These are phyloP conservation scores for Pogonocherus hispidulus DNA, from an alignment of 2,888 invertebrate species.

Conservation along the genomic window DNA sequence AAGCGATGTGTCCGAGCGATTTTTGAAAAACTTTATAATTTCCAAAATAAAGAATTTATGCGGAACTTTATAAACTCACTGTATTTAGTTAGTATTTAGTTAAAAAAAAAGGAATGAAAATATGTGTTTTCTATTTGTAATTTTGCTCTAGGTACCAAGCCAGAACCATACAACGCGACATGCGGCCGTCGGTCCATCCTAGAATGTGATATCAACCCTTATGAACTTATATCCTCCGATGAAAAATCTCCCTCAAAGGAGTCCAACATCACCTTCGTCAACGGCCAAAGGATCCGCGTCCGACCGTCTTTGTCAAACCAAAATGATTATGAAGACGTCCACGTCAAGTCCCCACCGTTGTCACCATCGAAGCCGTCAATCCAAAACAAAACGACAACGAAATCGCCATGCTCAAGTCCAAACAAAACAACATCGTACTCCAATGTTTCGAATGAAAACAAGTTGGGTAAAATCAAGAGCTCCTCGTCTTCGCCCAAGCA, in stretches of 20 bases:
- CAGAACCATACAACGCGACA: constrained; percentile 50
- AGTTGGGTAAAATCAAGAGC: constrained; percentile 32
- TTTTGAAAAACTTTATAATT: no score
- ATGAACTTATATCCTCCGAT: constrained; percentile 79
- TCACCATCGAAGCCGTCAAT: not conserved
- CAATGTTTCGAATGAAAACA: constrained; percentile 26
- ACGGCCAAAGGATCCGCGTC: constrained; percentile 67
- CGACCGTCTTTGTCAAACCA: constrained; percentile 60
- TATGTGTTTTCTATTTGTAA: no score
- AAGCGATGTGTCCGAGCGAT: no score
- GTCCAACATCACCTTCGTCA: constrained; percentile 61
- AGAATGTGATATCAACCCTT: constrained; percentile 88
- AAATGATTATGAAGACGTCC: constrained; percentile 61
- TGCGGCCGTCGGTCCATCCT: constrained; percentile 78
- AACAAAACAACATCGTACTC: constrained; percentile 46
- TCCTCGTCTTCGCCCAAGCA: constrained; percentile 40
- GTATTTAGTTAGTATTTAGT: no score
- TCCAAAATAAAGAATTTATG: no score
- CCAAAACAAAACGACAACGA: constrained; percentile 26
- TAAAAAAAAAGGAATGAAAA: no score
- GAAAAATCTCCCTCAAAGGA: constrained; percentile 53
- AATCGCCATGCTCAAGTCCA: constrained; percentile 57
- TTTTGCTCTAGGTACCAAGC: constrained; percentile 45
- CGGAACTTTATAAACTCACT: no score
- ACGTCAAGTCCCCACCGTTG: constrained; percentile 51